Conservation (phyloP, 2,888 invertebrate species). For the Chalcosyrphus nemorum region DNA sequence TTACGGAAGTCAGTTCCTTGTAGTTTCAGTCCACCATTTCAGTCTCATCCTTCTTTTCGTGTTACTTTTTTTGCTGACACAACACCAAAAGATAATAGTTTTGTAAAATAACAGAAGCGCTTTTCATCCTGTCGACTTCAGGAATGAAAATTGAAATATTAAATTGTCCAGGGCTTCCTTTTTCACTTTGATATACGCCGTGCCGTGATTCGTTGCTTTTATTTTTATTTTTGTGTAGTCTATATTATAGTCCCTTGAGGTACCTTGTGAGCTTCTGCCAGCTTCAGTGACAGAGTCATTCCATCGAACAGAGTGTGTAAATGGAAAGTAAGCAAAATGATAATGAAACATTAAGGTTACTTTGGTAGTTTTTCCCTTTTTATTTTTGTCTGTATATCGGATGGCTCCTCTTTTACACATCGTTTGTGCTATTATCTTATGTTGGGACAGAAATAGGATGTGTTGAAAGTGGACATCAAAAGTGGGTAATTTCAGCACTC, state of each 20-base stretch:
- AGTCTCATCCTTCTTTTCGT: neutral
- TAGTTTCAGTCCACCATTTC: neutral
- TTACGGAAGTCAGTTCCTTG: conserved; percentile 16
- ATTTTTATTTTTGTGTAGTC: conserved; percentile 16
- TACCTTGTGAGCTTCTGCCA: neutral
- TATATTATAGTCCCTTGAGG: conserved; percentile 12
- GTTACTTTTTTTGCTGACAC: neutral
- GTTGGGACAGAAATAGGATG: conserved; percentile 3
- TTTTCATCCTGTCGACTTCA: conserved; percentile 18
- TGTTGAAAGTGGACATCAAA: conserved; percentile 11
- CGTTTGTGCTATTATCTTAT: neutral
- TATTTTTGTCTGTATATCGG: neutral
- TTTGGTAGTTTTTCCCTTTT: neutral
- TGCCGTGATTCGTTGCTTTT: neutral
- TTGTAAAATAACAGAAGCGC: conserved; percentile 29
- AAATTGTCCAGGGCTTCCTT: conserved; percentile 32
- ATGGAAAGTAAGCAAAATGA: conserved; percentile 19
- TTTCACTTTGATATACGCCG: neutral
- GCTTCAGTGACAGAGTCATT: neutral
- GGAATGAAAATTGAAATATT: conserved; percentile 42
- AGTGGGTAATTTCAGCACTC: conserved; percentile 34
- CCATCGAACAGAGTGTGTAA: conserved; percentile 16
- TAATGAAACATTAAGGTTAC: conserved; percentile 29
- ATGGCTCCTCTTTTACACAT: neutral
- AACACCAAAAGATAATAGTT: conserved; percentile 3